phyloP scores from a whole-genome alignment of 92 coral and sea anemone species.

The Ricordea florida region DNA sequence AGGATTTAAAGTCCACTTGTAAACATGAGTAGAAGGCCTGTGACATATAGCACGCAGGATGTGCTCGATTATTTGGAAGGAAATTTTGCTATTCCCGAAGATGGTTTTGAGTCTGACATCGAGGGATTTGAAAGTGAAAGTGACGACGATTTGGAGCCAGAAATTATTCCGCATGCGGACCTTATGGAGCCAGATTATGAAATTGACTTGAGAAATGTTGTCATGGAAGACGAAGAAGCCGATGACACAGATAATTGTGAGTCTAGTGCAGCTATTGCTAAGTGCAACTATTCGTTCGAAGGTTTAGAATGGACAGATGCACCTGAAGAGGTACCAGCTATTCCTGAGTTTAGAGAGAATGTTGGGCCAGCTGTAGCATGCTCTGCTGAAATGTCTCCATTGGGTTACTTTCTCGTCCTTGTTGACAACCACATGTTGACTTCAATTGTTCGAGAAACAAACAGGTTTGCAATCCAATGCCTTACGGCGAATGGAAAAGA shows the following conservation, averaged over 20 bases:
- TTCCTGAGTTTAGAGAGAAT: not conserved
- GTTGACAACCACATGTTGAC: conserved; percentile 18
- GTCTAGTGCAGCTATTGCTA: not conserved
- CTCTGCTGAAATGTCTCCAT: not conserved
- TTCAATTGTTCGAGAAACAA: conserved; percentile 1
- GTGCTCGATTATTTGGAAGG: not conserved
- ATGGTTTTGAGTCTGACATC: not conserved
- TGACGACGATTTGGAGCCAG: not conserved
- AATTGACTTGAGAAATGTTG: conserved; percentile 4
- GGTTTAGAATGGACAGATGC: not conserved
- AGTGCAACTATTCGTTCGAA: not conserved
- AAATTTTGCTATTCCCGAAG: not conserved
- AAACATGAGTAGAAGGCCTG: not conserved
- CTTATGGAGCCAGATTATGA: not conserved
- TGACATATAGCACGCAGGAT: not conserved
- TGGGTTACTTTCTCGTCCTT: conserved; percentile 11
- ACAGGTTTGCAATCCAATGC: not conserved
- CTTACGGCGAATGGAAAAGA: not conserved
- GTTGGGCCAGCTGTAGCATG: not conserved
- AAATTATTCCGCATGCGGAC: not conserved
- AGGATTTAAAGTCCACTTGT: not conserved
- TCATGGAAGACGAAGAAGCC: conserved; percentile 5
- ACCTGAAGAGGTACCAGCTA: not conserved
- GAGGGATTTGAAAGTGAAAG: not conserved
- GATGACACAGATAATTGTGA: conserved; percentile 1